These are phyloP conservation scores for Catharus ustulatus DNA, from an alignment of 2,797 vertebrate species.

Conservation along the genomic window DNA sequence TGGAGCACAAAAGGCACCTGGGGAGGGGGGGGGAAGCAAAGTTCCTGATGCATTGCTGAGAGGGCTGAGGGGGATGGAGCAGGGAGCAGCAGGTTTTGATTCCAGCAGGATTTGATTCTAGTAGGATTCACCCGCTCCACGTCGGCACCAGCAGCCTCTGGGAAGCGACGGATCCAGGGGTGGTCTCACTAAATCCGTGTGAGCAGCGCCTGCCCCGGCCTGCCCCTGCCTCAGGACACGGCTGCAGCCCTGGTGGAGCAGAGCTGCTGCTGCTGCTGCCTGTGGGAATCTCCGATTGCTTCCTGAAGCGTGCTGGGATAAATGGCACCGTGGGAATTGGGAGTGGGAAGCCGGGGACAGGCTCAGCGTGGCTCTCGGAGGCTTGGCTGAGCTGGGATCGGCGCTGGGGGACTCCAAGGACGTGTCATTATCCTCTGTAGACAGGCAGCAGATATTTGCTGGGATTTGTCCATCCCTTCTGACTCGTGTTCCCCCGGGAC, in stretches of 20 bases:
- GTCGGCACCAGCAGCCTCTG: fast-evolving
- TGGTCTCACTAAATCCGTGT: fast-evolving
- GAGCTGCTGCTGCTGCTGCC: neutral
- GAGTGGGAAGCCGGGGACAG: neutral
- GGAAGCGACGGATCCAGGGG: neutral
- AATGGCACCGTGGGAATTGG: slow-evolving; percentile 13
- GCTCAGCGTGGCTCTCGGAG: neutral
- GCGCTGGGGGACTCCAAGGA: neutral
- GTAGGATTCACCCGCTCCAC: fast-evolving
- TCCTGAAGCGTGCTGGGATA: neutral
- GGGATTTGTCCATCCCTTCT: slow-evolving; percentile 11
- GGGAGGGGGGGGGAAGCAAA: neutral
- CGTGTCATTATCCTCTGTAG: neutral
- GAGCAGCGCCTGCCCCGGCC: neutral
- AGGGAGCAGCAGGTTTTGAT: no score
- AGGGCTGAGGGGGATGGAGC: neutral
- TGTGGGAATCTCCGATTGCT: slow-evolving; percentile 18
- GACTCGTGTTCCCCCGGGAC: neutral
- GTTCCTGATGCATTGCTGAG: neutral
- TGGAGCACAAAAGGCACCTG: neutral
- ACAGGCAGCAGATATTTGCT: slow-evolving; percentile 9
- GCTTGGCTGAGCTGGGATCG: neutral
- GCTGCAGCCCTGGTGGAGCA: neutral
- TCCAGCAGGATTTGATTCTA: neutral
- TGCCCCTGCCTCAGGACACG: neutral